Conservation (phyloP, 2,888 invertebrate species). For the Antitype chi region DNA sequence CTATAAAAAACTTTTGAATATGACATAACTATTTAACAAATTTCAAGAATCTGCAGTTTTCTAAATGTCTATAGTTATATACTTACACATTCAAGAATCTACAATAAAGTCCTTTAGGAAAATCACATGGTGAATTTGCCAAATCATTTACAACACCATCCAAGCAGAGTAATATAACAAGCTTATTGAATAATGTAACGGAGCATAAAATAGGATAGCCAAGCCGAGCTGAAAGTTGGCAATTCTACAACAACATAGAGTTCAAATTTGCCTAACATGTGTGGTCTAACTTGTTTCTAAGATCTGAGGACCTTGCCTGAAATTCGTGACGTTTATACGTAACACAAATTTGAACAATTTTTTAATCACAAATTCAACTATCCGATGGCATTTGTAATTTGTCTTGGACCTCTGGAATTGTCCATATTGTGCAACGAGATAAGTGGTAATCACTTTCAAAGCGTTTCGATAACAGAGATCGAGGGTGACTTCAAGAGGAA, state of each 20-base stretch:
- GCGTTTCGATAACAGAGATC: no score
- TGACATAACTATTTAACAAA: no score
- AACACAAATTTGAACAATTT: not conserved
- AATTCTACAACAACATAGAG: constrained; percentile 33
- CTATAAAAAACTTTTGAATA: no score
- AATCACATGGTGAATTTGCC: constrained; percentile 23
- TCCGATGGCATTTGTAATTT: not conserved
- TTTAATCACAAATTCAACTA: not conserved
- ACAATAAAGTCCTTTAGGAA: not conserved
- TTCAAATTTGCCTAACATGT: constrained; percentile 12
- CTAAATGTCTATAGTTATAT: not conserved
- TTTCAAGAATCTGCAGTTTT: not conserved
- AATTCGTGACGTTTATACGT: not conserved
- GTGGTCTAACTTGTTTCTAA: not conserved
- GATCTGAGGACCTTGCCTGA: not conserved
- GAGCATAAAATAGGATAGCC: constrained; percentile 47
- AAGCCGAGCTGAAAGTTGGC: constrained; percentile 41
- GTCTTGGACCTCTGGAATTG: no score
- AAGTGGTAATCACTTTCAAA: no score
- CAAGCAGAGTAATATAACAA: constrained; percentile 39
- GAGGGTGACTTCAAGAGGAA: no score
- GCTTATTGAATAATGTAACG: constrained; percentile 50
- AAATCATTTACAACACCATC: constrained; percentile 33
- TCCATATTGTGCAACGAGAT: no score
- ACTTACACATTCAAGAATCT: not conserved